These are phyloP conservation scores for Andrena camellia DNA, from an alignment of 2,888 invertebrate genomes.

Conservation along the genomic window DNA sequence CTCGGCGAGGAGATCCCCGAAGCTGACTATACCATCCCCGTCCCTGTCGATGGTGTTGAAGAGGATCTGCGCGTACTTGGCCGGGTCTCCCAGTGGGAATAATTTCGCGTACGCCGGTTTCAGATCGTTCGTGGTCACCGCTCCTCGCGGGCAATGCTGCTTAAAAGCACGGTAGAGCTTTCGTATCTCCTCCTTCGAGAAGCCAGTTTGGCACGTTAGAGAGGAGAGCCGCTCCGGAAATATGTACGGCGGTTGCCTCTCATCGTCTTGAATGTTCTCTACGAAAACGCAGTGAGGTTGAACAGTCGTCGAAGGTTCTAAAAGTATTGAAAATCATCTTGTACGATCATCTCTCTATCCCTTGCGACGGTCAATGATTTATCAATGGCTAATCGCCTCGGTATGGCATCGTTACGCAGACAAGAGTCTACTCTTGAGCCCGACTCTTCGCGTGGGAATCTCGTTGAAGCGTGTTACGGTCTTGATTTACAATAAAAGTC, in stretches of 20 bases:
- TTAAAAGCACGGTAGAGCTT: conserved; percentile 80
- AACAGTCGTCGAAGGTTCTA: conserved; percentile 51
- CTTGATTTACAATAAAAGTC: not conserved
- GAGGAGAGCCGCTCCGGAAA: conserved; percentile 74
- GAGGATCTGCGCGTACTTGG: conserved; percentile 80
- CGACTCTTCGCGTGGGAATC: not conserved
- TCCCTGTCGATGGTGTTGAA: conserved; percentile 80
- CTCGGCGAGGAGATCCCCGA: conserved; percentile 76
- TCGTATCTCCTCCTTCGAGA: conserved; percentile 77
- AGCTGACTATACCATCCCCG: conserved; percentile 79
- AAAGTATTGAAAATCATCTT: conserved; percentile 55
- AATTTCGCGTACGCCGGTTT: conserved; percentile 80
- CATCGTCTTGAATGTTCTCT: conserved; percentile 70
- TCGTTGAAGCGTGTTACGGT: not conserved
- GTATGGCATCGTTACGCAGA: not conserved
- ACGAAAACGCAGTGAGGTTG: conserved; percentile 60
- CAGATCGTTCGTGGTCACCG: conserved; percentile 75
- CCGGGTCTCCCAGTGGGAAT: conserved; percentile 80
- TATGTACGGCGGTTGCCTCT: conserved; percentile 65
- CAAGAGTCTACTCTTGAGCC: too few species aligned
- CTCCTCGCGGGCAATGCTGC: conserved; percentile 79
- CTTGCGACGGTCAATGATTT: not conserved
- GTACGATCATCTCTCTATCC: conserved; percentile 46
- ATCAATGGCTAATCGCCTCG: not conserved
- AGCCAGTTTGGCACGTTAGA: conserved; percentile 76